Percentiles rank a stretch among this genome's conserved stretches.
These are phyloP conservation scores for Apamea sordens DNA, from an alignment of 2,888 invertebrate genomes.

Conservation along the genomic window DNA sequence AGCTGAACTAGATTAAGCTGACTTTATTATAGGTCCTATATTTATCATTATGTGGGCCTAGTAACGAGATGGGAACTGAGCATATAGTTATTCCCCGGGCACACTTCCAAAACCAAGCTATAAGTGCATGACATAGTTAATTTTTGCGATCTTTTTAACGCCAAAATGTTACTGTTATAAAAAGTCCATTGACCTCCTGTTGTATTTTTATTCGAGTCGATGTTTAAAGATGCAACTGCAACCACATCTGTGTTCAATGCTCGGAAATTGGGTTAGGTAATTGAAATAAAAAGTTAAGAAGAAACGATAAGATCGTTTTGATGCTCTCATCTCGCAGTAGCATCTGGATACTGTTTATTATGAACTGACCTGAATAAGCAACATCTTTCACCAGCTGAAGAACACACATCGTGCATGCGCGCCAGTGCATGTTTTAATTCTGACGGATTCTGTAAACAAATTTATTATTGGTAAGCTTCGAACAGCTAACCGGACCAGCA, in stretches of 20 bases:
- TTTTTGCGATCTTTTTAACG: constrained; percentile 39
- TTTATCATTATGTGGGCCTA: constrained; percentile 8
- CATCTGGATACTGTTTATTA: constrained; percentile 74
- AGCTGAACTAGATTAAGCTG: neutral
- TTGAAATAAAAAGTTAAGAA: constrained; percentile 53
- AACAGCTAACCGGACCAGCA: constrained; percentile 74
- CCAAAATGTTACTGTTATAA: constrained; percentile 43
- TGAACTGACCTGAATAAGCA: constrained; percentile 74
- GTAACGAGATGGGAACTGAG: neutral
- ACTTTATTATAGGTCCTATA: neutral
- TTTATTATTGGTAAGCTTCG: constrained; percentile 75
- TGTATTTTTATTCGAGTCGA: constrained; percentile 26
- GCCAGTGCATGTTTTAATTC: constrained; percentile 80
- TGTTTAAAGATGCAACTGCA: constrained; percentile 36
- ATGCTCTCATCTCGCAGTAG: constrained; percentile 49
- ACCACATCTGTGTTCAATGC: constrained; percentile 31
- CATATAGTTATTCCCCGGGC: constrained; percentile 34
- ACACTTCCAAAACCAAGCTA: constrained; percentile 41
- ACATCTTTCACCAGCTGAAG: constrained; percentile 68
- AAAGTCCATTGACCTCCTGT: constrained; percentile 47
- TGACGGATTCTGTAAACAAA: constrained; percentile 80
- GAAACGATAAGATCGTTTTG: constrained; percentile 50
- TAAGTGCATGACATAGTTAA: constrained; percentile 37
- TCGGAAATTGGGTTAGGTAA: constrained; percentile 46
- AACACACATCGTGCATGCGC: constrained; percentile 62